Conservation (phyloP, 1,140 invertebrate genomes). For the Drosophila bocki region DNA sequence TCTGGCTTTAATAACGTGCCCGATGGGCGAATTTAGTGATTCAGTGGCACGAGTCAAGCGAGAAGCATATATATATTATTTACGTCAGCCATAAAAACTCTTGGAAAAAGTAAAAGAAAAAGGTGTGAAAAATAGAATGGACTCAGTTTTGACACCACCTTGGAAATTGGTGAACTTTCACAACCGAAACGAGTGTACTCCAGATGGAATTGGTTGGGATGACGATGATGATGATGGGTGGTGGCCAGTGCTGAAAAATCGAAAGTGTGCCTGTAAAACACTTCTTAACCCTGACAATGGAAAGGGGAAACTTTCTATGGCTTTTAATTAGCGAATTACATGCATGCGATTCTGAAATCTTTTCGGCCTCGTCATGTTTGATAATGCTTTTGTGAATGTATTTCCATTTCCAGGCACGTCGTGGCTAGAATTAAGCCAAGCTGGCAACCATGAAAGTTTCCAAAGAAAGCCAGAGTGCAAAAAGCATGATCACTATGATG, state of each 20-base stretch:
- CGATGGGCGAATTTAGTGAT: slow-evolving; percentile 42
- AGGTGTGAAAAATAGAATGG: slow-evolving; percentile 64
- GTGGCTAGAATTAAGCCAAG: slow-evolving; percentile 50
- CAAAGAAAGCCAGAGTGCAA: slow-evolving; percentile 33
- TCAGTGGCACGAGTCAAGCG: slow-evolving; percentile 43
- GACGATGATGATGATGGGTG: slow-evolving; percentile 14
- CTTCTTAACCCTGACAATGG: slow-evolving; percentile 32
- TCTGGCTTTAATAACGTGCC: slow-evolving; percentile 42
- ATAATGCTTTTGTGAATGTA: slow-evolving; percentile 6
- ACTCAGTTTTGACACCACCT: slow-evolving; percentile 3
- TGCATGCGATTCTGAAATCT: slow-evolving; percentile 46
- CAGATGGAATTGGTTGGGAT: slow-evolving; percentile 17
- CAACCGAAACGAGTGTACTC: slow-evolving; percentile 20
- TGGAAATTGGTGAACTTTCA: slow-evolving; percentile 54
- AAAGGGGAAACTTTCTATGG: slow-evolving; percentile 52
- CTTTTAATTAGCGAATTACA: slow-evolving; percentile 52
- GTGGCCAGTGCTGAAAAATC: background rate
- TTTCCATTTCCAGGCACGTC: slow-evolving; percentile 48
- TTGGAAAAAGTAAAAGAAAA: slow-evolving; percentile 64
- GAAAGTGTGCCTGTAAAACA: slow-evolving; percentile 41
- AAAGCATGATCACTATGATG: slow-evolving; percentile 35
- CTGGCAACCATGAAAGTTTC: slow-evolving; percentile 54
- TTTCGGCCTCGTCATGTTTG: slow-evolving; percentile 12
- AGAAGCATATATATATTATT: background rate
- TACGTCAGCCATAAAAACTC: background rate